Base-by-base conservation (phyloP, 2,113 vertebrate species). In the Bothrops jararaca region DNA sequence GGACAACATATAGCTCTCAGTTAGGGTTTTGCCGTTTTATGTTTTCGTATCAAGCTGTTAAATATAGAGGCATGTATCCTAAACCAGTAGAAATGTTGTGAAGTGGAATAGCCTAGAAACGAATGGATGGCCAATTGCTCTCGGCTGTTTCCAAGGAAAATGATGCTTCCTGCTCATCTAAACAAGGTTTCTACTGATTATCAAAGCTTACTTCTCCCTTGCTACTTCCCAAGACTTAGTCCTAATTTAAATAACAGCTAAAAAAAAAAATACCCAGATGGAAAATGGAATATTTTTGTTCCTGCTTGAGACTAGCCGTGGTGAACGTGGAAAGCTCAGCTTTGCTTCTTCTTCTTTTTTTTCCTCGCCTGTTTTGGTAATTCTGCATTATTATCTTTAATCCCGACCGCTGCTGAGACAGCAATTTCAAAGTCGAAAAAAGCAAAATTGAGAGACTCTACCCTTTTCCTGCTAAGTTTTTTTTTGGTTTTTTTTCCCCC, bases 351-450 rank as follows among this genome's bases (percentile, higher is more conserved):
- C 91, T 97, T 95, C 4, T 92, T 93, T 90, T 93, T 92, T 97
- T 95, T 92, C 89, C 58, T 96, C 92, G 24, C 4, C n/a, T 13
- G 93, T 90, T 95, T 93, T 94, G 54, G 92, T 53, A 96, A 87
- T 87, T 56, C 88, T 89, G 60, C 22, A 91, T 96, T 96, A 96
- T 96, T 95, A 96, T 90, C 54, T 93, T 96, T 97, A 97, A 98
- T 97, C 93, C 92, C 91, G 96, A 95, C 91, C 50, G 64, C 69
- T 96, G 96, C 96, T 97, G 97, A 96, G 94, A 97, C 96, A 96
- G 95, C 96, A 93, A 85, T 96, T 94, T 96, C 92, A 94, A 57
- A 96, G 50, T 89, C 45, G 86, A 94, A 91, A 45, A 45, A 91
- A 93, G 90, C 91, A 88, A 92, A 12, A 60, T 7, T 8, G 53